Conservation (phyloP, 2,113 vertebrate genomes). For the Promerops cafer region DNA sequence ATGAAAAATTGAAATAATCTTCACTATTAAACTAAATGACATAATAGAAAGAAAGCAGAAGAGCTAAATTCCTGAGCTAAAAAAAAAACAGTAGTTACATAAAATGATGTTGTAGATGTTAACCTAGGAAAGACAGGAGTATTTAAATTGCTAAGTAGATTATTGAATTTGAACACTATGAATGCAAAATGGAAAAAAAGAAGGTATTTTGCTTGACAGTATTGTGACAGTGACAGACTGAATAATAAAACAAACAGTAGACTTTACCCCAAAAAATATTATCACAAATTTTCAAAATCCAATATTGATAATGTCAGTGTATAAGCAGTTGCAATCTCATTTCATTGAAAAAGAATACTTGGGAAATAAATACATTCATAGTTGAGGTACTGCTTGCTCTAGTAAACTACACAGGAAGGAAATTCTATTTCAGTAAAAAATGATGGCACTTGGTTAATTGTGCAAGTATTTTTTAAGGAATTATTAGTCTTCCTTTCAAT, state of each 20-base stretch:
- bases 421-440: neutral
- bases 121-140: neutral
- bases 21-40: neutral
- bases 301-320: neutral
- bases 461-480: neutral
- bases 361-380: neutral
- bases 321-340: neutral
- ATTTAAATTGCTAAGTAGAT: neutral
- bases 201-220: neutral
- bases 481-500: neutral
- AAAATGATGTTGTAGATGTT: neutral
- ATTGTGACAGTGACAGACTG: neutral
- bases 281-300: neutral
- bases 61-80: neutral
- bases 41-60: neutral
- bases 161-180: neutral
- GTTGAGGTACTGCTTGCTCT: neutral
- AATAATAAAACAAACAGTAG: neutral
- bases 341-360: neutral
- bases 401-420: neutral
- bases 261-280: neutral
- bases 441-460: neutral
- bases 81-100: neutral
- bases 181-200: neutral
- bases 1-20: neutral